Conservation (phyloP, 2,113 vertebrate genomes). For the Bufo bufo region DNA sequence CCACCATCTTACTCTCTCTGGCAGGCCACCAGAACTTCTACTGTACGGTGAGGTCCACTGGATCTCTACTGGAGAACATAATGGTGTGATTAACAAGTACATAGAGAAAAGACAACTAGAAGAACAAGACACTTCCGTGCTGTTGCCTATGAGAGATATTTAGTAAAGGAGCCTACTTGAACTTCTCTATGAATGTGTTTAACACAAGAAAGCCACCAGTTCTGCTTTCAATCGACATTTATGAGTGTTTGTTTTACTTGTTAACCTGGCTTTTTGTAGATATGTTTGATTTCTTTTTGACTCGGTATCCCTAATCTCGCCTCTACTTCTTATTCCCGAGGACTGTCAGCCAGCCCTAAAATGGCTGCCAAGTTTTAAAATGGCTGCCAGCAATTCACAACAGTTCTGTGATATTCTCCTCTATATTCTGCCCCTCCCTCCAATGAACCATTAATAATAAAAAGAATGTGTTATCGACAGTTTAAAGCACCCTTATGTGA, state of each 20-base stretch:
- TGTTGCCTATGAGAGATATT: not conserved
- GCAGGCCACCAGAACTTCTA: too few species aligned
- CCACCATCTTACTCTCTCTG: too few species aligned
- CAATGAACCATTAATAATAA: constrained; percentile 36
- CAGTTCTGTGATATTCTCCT: constrained; percentile 27
- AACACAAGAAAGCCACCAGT: not conserved
- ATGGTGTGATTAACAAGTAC: not conserved
- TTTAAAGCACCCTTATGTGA: constrained; percentile 13
- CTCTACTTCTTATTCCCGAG: constrained; percentile 19
- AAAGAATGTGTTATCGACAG: constrained; percentile 29
- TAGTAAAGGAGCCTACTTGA: not conserved
- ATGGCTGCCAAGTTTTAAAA: constrained; percentile 96
- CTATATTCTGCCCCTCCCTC: constrained; percentile 31
- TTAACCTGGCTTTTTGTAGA: constrained; percentile 40
- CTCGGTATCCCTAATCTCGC: constrained; percentile 29
- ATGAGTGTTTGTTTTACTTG: constrained; percentile 29
- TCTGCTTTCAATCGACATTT: not conserved
- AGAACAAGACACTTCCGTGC: not conserved
- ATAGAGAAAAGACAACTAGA: not conserved
- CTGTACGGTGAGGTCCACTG: too few species aligned
- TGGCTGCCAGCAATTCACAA: constrained; percentile 84
- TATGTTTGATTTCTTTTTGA: constrained; percentile 37
- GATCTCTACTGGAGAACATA: too few species aligned
- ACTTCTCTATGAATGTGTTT: constrained; percentile 22
- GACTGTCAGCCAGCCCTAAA: constrained; percentile 71